phyloP scores from a whole-genome alignment of 2,888 invertebrate species.

The Harpagoxenus sublaevis region DNA sequence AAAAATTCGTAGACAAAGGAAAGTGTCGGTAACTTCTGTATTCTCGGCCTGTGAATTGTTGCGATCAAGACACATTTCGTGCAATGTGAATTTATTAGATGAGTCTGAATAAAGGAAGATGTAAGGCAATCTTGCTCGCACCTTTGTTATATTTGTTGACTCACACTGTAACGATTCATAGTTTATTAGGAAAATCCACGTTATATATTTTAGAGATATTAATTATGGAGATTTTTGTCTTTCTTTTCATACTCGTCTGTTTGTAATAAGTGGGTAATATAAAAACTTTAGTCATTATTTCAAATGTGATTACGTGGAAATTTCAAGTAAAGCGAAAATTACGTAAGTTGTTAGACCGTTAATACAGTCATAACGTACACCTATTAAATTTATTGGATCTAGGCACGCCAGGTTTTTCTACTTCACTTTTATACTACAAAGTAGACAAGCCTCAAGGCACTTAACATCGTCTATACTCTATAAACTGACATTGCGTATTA shows the following conservation, averaged over 20 bases:
- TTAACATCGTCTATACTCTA: conserved; percentile 26
- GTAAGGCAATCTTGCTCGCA: neutral
- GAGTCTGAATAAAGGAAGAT: conserved; percentile 12
- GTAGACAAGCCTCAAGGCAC: conserved; percentile 1
- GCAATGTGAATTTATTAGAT: neutral
- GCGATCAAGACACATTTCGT: neutral
- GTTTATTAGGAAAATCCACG: neutral
- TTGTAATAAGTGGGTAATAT: neutral
- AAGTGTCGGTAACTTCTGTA: neutral
- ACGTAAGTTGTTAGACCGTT: neutral
- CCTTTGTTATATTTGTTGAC: neutral
- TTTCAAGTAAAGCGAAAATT: neutral
- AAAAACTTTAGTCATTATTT: neutral
- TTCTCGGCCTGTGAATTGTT: neutral
- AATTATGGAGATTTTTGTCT: neutral
- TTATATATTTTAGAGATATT: neutral
- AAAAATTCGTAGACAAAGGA: neutral
- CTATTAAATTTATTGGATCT: conserved; percentile 11
- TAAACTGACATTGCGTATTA: conserved; percentile 18
- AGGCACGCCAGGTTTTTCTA: conserved; percentile 16
- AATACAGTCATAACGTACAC: neutral
- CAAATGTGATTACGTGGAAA: neutral
- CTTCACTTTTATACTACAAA: neutral
- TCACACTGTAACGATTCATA: neutral
- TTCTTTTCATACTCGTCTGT: neutral